Percentiles rank a stretch among this genome's conserved stretches.
Evolutionary conservation across 1,140 invertebrate genomes (phyloP).

Genomic region (Drosophila teissieri): DNA sequence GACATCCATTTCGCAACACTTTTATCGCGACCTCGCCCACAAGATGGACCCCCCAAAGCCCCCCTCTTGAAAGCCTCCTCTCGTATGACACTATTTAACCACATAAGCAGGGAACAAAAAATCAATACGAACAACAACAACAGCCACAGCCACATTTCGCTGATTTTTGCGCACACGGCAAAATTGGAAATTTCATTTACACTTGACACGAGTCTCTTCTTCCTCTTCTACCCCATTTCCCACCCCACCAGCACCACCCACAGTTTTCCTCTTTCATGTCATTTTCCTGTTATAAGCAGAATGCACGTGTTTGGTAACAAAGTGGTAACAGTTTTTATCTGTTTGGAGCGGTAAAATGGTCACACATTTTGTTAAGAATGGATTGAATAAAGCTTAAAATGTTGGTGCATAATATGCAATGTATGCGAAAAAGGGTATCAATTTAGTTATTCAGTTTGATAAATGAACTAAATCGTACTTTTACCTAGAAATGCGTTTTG

Average conservation of each 20-base stretch:
- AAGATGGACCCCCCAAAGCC: conserved; percentile 2
- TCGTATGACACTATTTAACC: conserved; percentile 48
- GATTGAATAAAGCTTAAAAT: no score
- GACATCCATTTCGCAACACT: conserved; percentile 51
- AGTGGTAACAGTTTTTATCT: conserved; percentile 53
- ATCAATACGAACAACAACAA: conserved; percentile 64
- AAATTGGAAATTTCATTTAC: conserved; percentile 77
- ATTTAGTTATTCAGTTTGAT: no score
- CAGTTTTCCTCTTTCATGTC: conserved; percentile 26
- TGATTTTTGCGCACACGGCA: conserved; percentile 63
- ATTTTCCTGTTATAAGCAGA: conserved; percentile 35
- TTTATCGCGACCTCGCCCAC: conserved; percentile 63
- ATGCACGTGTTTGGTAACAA: conserved; percentile 44
- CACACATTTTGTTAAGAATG: conserved; percentile 8
- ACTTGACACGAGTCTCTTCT: conserved; percentile 59
- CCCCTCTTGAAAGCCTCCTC: conserved; percentile 4
- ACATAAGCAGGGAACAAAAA: conserved; percentile 49
- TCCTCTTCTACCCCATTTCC: not conserved
- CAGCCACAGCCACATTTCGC: conserved; percentile 45
- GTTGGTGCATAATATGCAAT: no score
- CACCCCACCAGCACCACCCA: not conserved
- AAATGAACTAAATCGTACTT: no score
- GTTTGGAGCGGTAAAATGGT: conserved; percentile 19
- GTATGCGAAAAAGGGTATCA: no score
- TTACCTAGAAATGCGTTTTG: not conserved